Conservation (phyloP, 2,797 vertebrate genomes). For the Characodon lateralis region DNA sequence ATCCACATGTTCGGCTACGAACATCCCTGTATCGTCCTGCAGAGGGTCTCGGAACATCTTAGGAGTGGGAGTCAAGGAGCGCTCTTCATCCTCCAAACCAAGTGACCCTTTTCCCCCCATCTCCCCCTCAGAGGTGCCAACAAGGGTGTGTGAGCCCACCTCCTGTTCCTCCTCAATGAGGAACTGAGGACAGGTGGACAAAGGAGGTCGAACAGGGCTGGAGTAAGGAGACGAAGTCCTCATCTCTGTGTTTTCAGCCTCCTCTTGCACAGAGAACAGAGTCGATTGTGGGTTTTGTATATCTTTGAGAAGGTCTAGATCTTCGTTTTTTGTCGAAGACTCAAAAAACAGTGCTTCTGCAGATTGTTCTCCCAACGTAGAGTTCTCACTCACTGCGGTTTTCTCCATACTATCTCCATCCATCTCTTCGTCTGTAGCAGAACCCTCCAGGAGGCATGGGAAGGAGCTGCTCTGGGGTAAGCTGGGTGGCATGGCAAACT, state of each 20-base stretch:
- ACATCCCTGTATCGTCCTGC: conserved; percentile 96
- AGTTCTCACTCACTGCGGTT: conserved; percentile 22
- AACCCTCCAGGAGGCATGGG: conserved; percentile 86
- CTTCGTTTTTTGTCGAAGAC: conserved; percentile 43
- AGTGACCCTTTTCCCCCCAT: conserved; percentile 49
- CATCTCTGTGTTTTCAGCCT: conserved; percentile 29
- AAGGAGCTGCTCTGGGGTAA: conserved; percentile 86
- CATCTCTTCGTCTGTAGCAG: conserved; percentile 49
- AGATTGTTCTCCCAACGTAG: conserved; percentile 62
- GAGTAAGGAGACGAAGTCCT: conserved; percentile 70
- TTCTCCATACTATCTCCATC: conserved; percentile 35
- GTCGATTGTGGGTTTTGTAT: conserved; percentile 27
- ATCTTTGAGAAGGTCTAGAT: conserved; percentile 50
- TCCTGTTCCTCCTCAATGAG: conserved; percentile 72
- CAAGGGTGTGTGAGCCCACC: conserved; percentile 19
- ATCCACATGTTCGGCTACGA: conserved; percentile 88
- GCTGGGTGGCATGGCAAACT: conserved; percentile 97
- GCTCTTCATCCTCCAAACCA: conserved; percentile 55
- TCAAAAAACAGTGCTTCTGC: conserved; percentile 75
- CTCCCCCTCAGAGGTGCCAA: conserved; percentile 39
- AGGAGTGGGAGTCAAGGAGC: conserved; percentile 66
- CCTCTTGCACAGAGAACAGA: conserved; percentile 20
- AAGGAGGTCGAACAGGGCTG: conserved; percentile 57
- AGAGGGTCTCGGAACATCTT: conserved; percentile 92
- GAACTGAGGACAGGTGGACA: conserved; percentile 74